Base-by-base conservation (phyloP, 64 coral and sea anemone genomes). In the Platygyra sinensis region DNA sequence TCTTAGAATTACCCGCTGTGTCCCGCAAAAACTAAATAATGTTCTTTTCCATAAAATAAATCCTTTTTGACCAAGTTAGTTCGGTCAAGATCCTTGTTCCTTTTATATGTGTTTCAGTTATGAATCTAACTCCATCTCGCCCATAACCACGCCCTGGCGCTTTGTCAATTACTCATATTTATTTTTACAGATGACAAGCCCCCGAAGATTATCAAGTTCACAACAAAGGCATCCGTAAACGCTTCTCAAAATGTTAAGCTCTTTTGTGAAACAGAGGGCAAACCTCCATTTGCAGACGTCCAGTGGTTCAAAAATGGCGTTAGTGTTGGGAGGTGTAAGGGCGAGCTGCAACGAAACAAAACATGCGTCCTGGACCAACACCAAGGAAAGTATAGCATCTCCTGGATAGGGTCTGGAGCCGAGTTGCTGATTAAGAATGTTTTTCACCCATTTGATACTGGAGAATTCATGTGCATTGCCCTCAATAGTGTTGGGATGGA, bases 151-250 rank as follows among this genome's bases (percentile, higher is more conserved):
- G 42, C 7, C 42, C 42, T 5, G 3, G 6, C 42, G 3, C 42
- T 46, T 46, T 46, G 42, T 46, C 42, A 46, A 46, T 46, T 5
- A 46, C 42, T 5, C 42, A 46, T 46, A 46, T 46, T 46, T 46
- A 46, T 46, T 67, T 28, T 6, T 28, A 3, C 11, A 92, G 90
- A 92, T 30, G 65, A 30, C 13, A 78, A 87, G 17, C 83, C 83
- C 8, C 90, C 90, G 2, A 79, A 79, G 27, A 92, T 92, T 8
- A 92, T 28, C 39, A 87, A 92, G 38, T 92, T 87, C 55, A 22
- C 52, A 20, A 51, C 79, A 63, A 87, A 67, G 54, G 10, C 49
- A 67, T 79, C 62, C 36, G 90, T 86, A 0, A 92, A 79, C 15
- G 90, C 73, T 36, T 86, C 83, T 8, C 61, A 57, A 84, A 79